Evolutionary conservation across 2,797 vertebrate genomes (phyloP), one percentile per base, ranked within the genome.

Genomic region (Sebastes trivittatus): DNA sequence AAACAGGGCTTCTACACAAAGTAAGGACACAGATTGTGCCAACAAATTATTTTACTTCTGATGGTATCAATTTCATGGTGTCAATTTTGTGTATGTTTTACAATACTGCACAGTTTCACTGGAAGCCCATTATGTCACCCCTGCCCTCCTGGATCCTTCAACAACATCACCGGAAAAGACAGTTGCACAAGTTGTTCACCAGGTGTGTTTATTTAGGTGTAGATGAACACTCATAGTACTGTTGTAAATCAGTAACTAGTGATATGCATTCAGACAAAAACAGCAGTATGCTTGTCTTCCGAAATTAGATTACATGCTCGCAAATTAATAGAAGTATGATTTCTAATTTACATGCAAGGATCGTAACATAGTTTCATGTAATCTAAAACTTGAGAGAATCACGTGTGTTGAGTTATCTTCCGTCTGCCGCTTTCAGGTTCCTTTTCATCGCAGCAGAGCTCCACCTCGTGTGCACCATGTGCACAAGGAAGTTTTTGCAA

Each of bases 401-500:
- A 54, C 29, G 16, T 29, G 30, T 22, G 11, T 65, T 70, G 27
- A 79, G 30, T 76, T 65, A 49, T 68, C 59, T 78, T 64, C 1
- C 68, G 1, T 82, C 10, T 81, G n/a, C 54, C 76, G 54, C 88
- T 89, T 78, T 62, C 90, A 97, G 97, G 97, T 20, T 96, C 93
- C 86, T 97, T 95, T 76, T 90, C 95, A n/a, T 95, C 95, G 1
- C 84, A 88, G 79, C 89, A 92, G 72, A 96, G 96, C 62, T 92
- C 97, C 65, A 92, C 91, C 4, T 93, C 80, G 10, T 98, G 97
- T 81, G 61, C 92, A 29, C 95, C 96, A 2, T 98, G 97, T 90
- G 75, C 71, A 1, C 87, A 74, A 0, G 97, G 96, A 87, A 93
- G 87, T 2, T 98, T 96, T 75, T 98, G 97, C 97, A 98, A 97